These are phyloP conservation scores for Amorpha juglandis DNA, from an alignment of 2,888 invertebrate genomes.

Conservation along the genomic window DNA sequence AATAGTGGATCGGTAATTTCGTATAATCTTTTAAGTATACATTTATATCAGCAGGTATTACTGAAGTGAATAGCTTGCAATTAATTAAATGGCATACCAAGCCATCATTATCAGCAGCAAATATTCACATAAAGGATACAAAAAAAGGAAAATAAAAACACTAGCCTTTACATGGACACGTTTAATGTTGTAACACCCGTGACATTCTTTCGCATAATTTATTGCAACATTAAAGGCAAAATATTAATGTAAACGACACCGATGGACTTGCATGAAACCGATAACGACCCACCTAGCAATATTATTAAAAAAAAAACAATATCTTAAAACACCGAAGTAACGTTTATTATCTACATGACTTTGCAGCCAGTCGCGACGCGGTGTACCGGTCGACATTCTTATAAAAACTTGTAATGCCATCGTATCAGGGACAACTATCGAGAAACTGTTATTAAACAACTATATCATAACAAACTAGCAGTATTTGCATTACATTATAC, in stretches of 20 bases:
- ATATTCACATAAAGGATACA: not conserved
- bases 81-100: not conserved
- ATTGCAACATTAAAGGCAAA: not conserved
- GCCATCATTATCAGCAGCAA: not conserved
- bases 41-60: not conserved
- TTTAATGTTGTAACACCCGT: not conserved
- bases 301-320: constrained; percentile 8
- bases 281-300: constrained; percentile 12
- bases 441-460: constrained; percentile 14
- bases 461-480: constrained; percentile 18
- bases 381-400: constrained; percentile 2
- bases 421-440: constrained; percentile 17
- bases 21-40: too few relatives aligned
- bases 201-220: not conserved
- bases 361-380: not conserved
- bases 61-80: not conserved
- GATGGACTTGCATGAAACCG: not conserved
- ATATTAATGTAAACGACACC: constrained; percentile 17
- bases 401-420: constrained; percentile 18
- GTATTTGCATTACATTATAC: constrained; percentile 20
- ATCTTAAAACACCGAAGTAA: constrained; percentile 5
- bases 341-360: not conserved
- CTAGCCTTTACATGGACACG: not conserved
- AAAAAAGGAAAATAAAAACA: not conserved
- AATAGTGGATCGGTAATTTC: too few relatives aligned